A percentile compares a stretch with the other conserved stretches of the same genome.
Evolutionary conservation across 2,888 invertebrate species (phyloP).

Genomic region (Hirtodrosophila cameraria): DNA sequence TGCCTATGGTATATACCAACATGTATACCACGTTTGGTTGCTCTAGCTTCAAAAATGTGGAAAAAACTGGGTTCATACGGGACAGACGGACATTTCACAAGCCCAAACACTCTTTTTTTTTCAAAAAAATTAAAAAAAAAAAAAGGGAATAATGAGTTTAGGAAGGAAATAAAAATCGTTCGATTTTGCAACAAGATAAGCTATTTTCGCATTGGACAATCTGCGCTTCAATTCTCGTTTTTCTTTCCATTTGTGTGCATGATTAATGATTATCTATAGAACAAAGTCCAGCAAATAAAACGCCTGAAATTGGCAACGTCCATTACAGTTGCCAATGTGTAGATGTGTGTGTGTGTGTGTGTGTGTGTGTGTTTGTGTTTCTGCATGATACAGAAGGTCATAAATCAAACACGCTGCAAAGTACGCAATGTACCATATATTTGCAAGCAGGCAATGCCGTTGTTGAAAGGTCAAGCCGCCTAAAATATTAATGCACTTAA

Average conservation of each 20-base stretch:
- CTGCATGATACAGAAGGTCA: constrained; percentile 20
- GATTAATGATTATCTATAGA: constrained; percentile 22
- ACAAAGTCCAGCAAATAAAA: background rate
- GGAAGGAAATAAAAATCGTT: background rate
- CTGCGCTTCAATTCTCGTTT: background rate
- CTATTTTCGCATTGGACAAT: no score
- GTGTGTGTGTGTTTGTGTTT: background rate
- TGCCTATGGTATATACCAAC: no score
- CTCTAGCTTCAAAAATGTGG: no score
- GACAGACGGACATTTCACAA: no score
- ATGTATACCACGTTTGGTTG: no score
- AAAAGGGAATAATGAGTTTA: no score
- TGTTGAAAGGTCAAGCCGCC: constrained; percentile 10
- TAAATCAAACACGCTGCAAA: constrained; percentile 51
- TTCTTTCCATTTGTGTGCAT: background rate
- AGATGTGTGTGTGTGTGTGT: background rate
- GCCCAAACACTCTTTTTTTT: no score
- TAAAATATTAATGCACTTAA: constrained; percentile 61
- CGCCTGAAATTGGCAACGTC: background rate
- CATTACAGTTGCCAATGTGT: constrained; percentile 7
- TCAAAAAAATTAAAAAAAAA: no score
- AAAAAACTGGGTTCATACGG: no score
- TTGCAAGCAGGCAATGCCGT: constrained; percentile 22
- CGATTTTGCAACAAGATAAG: background rate
- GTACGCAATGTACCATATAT: constrained; percentile 53